Conservation (phyloP, 2,113 vertebrate species). For the Catagonus wagneri region DNA sequence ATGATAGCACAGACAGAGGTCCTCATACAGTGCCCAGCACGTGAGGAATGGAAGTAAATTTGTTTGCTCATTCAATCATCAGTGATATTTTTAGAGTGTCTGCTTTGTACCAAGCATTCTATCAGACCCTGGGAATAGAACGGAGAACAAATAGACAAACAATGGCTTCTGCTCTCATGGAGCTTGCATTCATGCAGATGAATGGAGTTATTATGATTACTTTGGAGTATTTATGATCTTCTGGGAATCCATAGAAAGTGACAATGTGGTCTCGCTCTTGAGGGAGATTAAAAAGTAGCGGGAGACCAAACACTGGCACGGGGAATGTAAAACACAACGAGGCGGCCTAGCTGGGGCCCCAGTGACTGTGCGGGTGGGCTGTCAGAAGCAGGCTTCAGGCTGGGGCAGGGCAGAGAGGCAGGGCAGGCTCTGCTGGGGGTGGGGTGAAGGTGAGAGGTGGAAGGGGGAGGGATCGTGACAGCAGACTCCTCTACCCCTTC, state of each 20-base stretch:
- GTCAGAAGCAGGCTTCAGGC: accelerated
- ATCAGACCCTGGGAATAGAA: neutral
- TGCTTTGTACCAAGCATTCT: neutral
- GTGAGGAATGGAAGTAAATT: neutral
- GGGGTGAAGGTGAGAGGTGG: neutral
- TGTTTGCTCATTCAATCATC: neutral
- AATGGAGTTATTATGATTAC: neutral
- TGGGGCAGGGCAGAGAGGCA: neutral
- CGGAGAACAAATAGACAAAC: neutral
- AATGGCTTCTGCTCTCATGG: neutral
- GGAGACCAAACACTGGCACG: neutral
- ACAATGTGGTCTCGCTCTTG: neutral
- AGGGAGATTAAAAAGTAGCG: neutral
- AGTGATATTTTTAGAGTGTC: neutral
- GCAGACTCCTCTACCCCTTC: accelerated
- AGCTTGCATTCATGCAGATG: neutral
- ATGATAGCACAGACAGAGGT: neutral
- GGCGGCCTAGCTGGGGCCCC: no score
- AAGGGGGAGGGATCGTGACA: neutral
- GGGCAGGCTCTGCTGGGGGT: neutral
- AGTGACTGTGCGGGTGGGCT: neutral
- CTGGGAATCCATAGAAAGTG: neutral
- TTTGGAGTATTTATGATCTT: neutral
- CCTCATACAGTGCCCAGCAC: neutral
- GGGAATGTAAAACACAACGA: neutral